Conservation (phyloP, 2,113 vertebrate species). For the Coracopsis vasa region DNA sequence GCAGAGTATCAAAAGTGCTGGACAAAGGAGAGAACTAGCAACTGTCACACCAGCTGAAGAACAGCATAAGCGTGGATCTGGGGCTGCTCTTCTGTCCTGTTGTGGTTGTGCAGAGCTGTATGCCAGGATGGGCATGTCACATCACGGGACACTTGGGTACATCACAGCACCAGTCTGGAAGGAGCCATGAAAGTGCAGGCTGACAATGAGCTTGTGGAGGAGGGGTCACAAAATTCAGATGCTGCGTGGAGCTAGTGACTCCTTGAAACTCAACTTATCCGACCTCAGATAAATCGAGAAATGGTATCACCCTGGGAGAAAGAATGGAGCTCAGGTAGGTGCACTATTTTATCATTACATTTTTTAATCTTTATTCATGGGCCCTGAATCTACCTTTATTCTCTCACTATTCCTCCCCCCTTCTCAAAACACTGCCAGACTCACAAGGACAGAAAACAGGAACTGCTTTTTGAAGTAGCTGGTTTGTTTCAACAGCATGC, state of each 20-base stretch:
- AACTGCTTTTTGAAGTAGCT: conserved; percentile 43
- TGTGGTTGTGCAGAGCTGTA: not conserved
- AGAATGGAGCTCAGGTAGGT: conserved; percentile 45
- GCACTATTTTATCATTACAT: not conserved
- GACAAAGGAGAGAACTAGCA: not conserved
- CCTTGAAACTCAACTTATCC: not conserved
- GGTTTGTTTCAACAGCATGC: conserved; percentile 36
- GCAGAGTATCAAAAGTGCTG: not conserved
- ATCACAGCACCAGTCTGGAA: not conserved
- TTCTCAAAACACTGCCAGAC: conserved; percentile 21
- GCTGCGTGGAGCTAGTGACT: not conserved
- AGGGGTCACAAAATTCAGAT: not conserved
- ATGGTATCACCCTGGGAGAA: not conserved
- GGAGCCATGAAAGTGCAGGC: not conserved
- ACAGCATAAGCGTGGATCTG: not conserved
- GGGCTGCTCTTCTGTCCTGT: not conserved
- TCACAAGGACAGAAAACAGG: conserved; percentile 21
- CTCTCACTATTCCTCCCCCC: not conserved
- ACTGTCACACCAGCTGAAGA: not conserved
- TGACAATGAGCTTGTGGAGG: not conserved
- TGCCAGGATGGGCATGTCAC: not conserved
- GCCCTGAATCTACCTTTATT: conserved; percentile 4
- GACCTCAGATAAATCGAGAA: not conserved
- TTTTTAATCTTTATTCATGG: not conserved
- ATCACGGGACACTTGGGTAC: not conserved